phyloP scores from a whole-genome alignment of 2,113 vertebrate genomes.

The Xerus inauris region DNA sequence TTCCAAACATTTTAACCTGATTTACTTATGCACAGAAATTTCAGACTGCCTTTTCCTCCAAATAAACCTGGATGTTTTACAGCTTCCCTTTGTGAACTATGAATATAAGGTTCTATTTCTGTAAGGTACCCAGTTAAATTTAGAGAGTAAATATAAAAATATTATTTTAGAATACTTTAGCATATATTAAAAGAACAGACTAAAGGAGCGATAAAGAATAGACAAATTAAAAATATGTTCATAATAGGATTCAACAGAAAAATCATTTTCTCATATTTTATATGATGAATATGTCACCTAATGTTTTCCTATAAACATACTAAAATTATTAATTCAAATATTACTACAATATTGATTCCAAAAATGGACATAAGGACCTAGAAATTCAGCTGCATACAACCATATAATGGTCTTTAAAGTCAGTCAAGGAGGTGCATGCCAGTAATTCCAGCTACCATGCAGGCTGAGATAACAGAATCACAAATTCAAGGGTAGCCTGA shows the following conservation, averaged over 20 bases:
- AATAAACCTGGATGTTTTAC: slow-evolving; percentile 7
- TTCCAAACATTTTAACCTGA: slow-evolving; percentile 31
- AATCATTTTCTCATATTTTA: slow-evolving; percentile 1
- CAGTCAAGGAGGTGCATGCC: background rate
- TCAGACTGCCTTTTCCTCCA: slow-evolving; percentile 36
- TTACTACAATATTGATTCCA: slow-evolving; percentile 24
- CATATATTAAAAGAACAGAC: background rate
- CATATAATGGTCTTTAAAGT: background rate
- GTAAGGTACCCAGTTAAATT: slow-evolving; percentile 11
- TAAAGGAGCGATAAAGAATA: background rate
- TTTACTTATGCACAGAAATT: slow-evolving; percentile 13
- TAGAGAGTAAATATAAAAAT: slow-evolving; percentile 26
- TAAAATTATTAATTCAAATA: slow-evolving; percentile 49
- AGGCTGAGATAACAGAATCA: background rate
- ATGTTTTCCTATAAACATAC: slow-evolving; percentile 19
- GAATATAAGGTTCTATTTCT: slow-evolving; percentile 24
- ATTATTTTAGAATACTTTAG: slow-evolving; percentile 24
- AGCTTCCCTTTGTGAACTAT: background rate
- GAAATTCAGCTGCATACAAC: slow-evolving; percentile 38
- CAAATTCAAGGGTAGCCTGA: background rate
- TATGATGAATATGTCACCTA: background rate
- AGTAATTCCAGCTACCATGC: background rate
- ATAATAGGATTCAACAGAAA: background rate
- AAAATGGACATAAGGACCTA: background rate
- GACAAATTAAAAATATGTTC: background rate